Conservation (phyloP, 1,140 invertebrate species). For the Drosophila nigromelanica region DNA sequence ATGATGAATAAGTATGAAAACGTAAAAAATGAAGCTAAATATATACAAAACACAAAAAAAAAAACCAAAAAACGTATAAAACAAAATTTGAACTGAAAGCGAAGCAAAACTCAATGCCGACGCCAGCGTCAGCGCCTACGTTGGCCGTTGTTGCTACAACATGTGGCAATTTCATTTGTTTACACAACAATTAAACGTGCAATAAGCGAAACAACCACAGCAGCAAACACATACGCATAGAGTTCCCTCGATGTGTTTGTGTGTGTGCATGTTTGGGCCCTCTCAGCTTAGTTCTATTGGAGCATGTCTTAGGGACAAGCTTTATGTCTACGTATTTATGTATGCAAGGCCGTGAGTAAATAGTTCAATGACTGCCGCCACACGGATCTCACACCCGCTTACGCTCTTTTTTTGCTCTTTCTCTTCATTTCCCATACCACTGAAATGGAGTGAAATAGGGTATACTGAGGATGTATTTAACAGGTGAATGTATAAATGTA, state of each 20-base stretch:
- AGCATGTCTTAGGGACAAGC: slow-evolving; percentile 16
- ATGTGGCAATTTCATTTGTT: slow-evolving; percentile 61
- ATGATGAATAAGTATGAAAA: not conserved
- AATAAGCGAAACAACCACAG: slow-evolving; percentile 52
- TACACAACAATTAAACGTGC: slow-evolving; percentile 68
- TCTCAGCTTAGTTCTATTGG: slow-evolving; percentile 16
- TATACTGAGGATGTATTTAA: no score
- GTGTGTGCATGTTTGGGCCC: not conserved
- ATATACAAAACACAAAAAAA: not conserved
- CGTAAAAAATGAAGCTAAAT: slow-evolving; percentile 13
- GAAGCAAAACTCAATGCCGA: slow-evolving; percentile 27
- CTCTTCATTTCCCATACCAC: not conserved
- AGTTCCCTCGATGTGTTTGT: not conserved
- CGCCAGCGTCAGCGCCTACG: slow-evolving; percentile 8
- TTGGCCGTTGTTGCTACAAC: slow-evolving; percentile 28
- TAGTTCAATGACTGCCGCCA: slow-evolving; percentile 72
- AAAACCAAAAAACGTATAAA: not conserved
- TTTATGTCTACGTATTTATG: slow-evolving; percentile 25
- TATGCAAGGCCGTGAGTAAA: slow-evolving; percentile 73
- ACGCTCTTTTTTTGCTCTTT: slow-evolving; percentile 2
- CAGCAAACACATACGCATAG: slow-evolving; percentile 14
- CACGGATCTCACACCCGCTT: slow-evolving; percentile 33
- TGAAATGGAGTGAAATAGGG: no score
- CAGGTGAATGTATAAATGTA: no score
- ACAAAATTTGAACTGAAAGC: slow-evolving; percentile 18